Evolutionary conservation across 2,888 invertebrate species (phyloP).

Genomic region (Macaria notata): DNA sequence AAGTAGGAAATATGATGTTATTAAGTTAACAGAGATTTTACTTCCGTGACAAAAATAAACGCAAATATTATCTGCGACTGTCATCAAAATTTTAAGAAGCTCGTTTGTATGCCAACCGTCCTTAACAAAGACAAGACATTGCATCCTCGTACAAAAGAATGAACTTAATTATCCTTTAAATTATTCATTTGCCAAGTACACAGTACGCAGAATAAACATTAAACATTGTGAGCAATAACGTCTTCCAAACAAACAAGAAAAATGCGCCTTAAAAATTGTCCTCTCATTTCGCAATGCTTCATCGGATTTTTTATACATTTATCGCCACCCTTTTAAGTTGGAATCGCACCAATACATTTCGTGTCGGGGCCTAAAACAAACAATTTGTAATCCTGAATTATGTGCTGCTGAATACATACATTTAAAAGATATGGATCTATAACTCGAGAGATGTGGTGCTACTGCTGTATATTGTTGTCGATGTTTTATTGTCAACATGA

Average conservation of each 20-base stretch:
- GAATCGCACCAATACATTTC: conserved; percentile 77
- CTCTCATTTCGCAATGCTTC: conserved; percentile 64
- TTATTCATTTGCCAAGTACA: conserved; percentile 66
- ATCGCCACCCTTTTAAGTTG: conserved; percentile 78
- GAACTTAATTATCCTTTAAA: conserved; percentile 62
- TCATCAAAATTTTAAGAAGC: conserved; percentile 7
- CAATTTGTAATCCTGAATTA: conserved; percentile 82
- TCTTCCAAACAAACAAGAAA: conserved; percentile 46
- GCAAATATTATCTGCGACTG: neutral
- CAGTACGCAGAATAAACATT: conserved; percentile 58
- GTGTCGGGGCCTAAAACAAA: conserved; percentile 80
- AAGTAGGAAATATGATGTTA: too few relatives aligned
- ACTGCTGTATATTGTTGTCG: conserved; percentile 38
- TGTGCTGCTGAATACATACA: conserved; percentile 81
- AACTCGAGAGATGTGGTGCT: conserved; percentile 59
- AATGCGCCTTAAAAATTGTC: conserved; percentile 39
- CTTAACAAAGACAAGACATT: conserved; percentile 17
- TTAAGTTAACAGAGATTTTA: too few relatives aligned
- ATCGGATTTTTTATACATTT: conserved; percentile 71
- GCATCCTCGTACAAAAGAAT: conserved; percentile 34
- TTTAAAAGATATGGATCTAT: conserved; percentile 81
- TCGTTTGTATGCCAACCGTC: conserved; percentile 15
- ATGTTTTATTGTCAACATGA: conserved; percentile 18
- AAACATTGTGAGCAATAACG: conserved; percentile 32
- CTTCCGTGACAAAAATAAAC: too few relatives aligned